Evolutionary conservation across 2,113 vertebrate species (phyloP).

Genomic region (Antechinus flavipes): DNA sequence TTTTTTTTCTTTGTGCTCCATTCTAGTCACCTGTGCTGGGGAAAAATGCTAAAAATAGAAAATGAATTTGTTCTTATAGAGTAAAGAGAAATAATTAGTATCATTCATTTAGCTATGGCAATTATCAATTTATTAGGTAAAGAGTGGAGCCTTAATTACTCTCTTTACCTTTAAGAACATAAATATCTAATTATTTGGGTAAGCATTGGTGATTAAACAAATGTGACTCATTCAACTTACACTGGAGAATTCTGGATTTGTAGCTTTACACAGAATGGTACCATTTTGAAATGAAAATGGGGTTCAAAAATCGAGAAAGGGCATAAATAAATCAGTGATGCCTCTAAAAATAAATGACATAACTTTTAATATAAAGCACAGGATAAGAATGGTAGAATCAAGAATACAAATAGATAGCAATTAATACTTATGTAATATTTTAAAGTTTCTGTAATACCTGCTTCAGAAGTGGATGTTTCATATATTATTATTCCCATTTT

Average conservation of each 20-base stretch:
- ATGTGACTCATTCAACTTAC: neutral
- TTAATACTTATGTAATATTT: neutral
- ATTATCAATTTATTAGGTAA: neutral
- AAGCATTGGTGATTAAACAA: rapidly evolving
- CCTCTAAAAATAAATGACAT: neutral
- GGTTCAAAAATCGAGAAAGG: neutral
- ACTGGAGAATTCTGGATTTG: neutral
- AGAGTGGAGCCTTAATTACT: rapidly evolving
- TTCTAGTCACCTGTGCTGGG: neutral
- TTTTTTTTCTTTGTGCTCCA: too few species aligned
- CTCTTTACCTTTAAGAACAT: neutral
- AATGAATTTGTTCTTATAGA: neutral
- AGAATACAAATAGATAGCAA: neutral
- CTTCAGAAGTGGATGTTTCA: neutral
- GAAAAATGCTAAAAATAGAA: neutral
- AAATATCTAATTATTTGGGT: neutral
- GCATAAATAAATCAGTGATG: neutral
- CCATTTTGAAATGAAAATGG: neutral
- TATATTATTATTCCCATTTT: neutral
- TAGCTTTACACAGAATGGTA: neutral
- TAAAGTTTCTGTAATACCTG: neutral
- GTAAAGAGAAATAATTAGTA: neutral
- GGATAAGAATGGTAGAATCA: neutral
- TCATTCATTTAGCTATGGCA: rapidly evolving
- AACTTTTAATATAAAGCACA: neutral